Conservation (phyloP, 2,797 vertebrate genomes). For the Ibycter americanus region DNA sequence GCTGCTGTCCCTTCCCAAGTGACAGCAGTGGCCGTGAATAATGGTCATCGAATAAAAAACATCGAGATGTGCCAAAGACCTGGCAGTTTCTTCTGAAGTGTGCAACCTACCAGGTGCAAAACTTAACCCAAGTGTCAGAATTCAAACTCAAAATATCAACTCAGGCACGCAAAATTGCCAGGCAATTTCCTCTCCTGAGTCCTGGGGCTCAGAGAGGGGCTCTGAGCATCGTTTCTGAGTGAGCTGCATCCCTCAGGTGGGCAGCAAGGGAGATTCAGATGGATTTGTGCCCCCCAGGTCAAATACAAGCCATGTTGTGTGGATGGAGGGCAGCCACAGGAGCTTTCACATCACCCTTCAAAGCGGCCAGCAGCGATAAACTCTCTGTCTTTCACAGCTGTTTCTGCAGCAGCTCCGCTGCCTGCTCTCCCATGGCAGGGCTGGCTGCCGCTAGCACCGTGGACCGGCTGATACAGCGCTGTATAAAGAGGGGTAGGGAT, state of each 20-base stretch:
- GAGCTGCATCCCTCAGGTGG: rapidly evolving
- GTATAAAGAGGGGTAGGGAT: neutral
- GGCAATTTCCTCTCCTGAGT: neutral
- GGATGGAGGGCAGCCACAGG: rapidly evolving
- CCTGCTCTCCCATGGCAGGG: rapidly evolving
- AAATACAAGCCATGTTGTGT: neutral
- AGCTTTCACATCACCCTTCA: neutral
- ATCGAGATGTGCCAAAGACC: rapidly evolving
- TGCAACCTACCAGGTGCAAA: neutral
- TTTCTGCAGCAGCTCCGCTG: neutral
- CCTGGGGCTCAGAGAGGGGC: neutral
- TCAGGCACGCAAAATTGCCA: neutral
- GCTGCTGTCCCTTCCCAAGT: neutral
- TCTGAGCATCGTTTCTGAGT: rapidly evolving
- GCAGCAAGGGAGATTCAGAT: neutral
- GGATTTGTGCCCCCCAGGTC: neutral
- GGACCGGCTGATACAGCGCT: neutral
- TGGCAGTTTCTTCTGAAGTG: neutral
- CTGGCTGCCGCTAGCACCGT: neutral
- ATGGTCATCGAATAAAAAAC: neutral
- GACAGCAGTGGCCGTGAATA: rapidly evolving
- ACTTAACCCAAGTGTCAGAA: neutral
- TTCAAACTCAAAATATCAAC: neutral
- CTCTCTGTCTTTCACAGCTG: neutral
- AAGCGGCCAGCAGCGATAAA: neutral